Conservation (phyloP, 2,113 vertebrate species). For the Typhlomys cinereus region DNA sequence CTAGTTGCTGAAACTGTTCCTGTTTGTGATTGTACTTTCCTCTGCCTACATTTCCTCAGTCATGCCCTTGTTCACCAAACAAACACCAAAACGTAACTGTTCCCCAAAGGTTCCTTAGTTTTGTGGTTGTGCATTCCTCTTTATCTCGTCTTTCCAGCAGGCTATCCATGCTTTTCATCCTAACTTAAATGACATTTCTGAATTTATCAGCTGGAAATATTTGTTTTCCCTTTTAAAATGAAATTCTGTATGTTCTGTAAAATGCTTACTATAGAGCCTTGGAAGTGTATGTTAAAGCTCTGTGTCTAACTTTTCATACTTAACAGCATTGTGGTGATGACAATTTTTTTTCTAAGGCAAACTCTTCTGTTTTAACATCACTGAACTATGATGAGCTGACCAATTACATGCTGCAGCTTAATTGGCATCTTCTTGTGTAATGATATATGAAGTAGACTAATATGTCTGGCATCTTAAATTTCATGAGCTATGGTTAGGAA, state of each 20-base stretch:
- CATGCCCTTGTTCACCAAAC: not conserved
- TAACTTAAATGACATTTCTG: not conserved
- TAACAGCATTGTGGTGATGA: not conserved
- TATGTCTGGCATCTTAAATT: slow-evolving; percentile 20
- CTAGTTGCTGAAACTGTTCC: not conserved
- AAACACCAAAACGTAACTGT: not conserved
- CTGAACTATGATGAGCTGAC: not conserved
- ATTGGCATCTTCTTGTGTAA: slow-evolving; percentile 33
- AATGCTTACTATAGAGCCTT: slow-evolving; percentile 1
- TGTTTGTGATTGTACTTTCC: not conserved
- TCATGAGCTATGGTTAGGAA: not conserved
- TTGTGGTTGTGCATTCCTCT: not conserved
- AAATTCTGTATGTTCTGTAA: not conserved
- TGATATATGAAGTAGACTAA: not conserved
- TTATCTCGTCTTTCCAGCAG: not conserved
- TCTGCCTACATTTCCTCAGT: not conserved
- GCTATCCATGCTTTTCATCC: not conserved
- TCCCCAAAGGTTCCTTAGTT: not conserved
- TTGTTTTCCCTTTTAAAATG: not conserved
- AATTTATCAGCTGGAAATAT: slow-evolving; percentile 26
- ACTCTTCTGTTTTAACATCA: slow-evolving; percentile 19
- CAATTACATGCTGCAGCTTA: not conserved
- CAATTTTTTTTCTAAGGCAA: not conserved
- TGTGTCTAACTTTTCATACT: not conserved
- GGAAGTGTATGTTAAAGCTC: slow-evolving; percentile 12